Conservation (phyloP, 2,888 invertebrate genomes). For the Diaphora mendica region DNA sequence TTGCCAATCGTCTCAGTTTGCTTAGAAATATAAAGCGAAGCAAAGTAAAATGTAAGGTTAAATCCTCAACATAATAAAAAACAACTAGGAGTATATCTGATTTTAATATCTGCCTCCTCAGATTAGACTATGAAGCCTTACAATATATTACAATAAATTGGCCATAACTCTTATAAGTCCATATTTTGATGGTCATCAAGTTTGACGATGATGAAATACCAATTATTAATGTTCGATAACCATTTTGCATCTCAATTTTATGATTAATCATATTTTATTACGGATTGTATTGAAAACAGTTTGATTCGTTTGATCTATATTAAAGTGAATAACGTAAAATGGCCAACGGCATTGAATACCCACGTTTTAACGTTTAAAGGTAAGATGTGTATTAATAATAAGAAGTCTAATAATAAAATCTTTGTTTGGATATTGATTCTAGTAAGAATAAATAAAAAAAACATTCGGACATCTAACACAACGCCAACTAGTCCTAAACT, state of each 20-base stretch:
- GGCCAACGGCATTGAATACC: not conserved
- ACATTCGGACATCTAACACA: too few relatives aligned
- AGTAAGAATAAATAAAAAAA: too few relatives aligned
- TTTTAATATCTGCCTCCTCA: conserved; percentile 21
- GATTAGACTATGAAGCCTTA: conserved; percentile 35
- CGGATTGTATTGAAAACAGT: not conserved
- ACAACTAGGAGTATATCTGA: not conserved
- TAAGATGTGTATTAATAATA: not conserved
- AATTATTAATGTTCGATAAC: conserved; percentile 43
- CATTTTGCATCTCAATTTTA: conserved; percentile 39
- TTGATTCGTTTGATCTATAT: not conserved
- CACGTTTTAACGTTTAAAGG: not conserved
- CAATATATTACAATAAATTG: conserved; percentile 43
- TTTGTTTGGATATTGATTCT: too few relatives aligned
- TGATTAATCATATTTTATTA: conserved; percentile 23
- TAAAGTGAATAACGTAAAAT: not conserved
- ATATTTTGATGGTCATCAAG: conserved; percentile 33
- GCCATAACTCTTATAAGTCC: conserved; percentile 38
- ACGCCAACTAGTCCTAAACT: too few relatives aligned
- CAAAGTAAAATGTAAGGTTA: not conserved
- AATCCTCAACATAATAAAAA: conserved; percentile 2
- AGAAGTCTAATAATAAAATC: too few relatives aligned
- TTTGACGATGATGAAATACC: conserved; percentile 53
- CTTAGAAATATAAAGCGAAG: not conserved
- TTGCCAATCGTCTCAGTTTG: not conserved